Base-by-base conservation (phyloP, 1,140 invertebrate genomes). In the Pseudomyrmex pallidus region DNA sequence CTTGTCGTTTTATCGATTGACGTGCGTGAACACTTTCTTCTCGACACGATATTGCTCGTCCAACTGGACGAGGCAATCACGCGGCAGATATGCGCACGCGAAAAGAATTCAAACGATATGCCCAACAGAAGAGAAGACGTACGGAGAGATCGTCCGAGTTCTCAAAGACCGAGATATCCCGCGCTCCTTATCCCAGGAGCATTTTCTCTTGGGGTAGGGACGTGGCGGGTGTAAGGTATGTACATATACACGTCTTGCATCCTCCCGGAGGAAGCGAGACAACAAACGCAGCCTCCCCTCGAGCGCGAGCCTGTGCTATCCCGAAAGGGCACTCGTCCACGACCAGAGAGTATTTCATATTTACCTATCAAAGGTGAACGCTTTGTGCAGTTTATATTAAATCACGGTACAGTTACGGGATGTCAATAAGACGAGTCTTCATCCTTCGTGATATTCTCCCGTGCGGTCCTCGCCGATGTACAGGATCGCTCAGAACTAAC, bases 311-410 rank as follows among this genome's bases (percentile, higher is more conserved):
- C 22, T 62, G 85, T 89, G 76, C 85, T 68, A 73, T n/a, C 85
- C 70, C 82, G 70, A 82, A 88, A 89, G 87, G 82, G 66, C 68
- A 85, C 87, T 90, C 85, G 84, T 85, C 85, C 78, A 72, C 83
- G 84, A 83, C 85, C 85, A 67, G 90, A 67, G 90, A 89, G 89
- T 92, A 92, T 92, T 93, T 92, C 90, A 89, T 89, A 90, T 93
- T 92, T 91, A 89, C 85, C 85, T 91, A 89, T 93, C 90, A 92
- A 92, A 93, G 91, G 88, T 91, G 85, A 63, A 82, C 83, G 85
- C 90, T 92, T 93, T 91, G 88, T 92, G 85, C 83, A 88, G 85
- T 90, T 92, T 91, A 93, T 92, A 93, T 93, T 91, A 91, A 93
- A 93, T 93, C 90, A 91, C 68, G 59, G 78, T 74, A 90, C 67